Base-by-base conservation (phyloP, 2,888 invertebrate genomes). In the Chymomyza amoena region DNA sequence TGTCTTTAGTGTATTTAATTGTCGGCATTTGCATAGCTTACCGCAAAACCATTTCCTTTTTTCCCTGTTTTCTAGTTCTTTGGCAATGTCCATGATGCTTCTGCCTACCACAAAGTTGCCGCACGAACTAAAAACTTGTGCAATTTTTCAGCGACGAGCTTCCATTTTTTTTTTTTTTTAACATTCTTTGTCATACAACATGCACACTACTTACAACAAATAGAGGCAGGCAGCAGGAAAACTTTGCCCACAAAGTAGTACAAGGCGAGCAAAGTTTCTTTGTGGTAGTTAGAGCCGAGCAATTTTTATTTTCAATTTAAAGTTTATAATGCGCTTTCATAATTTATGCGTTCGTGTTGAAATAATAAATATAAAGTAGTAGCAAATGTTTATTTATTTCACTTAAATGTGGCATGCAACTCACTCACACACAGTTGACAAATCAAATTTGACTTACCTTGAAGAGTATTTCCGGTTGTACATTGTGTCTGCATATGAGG, bases 401-500 rank as follows among this genome's bases (percentile, higher is more conserved):
- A 18, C 52, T 18, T 16, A 54, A 45, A 45, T 45, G 39, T 45
- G 39, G 39, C 39, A 45, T 13, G 13, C 1, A 36, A 36, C 13
- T 3, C 39, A 0, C 13, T 0, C 4, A 45, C 6, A 45, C 4
- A 36, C 6, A 13, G 39, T 13, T 45, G 39, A 45, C 39, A 45
- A 13, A 45, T 45, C 39, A 7, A 45, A 45, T 45, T 45, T 45
- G 39, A 66, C 95, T 95, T 82, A 96, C 96, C 92, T 96, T 96
- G 93, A 96, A 95, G 68, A 96, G 93, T 81, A 95, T 93, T 87
- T 95, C 94, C 59, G 94, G 94, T 61, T 94, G 93, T 70, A 96
- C 95, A 91, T 95, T 95, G 93, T 96, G 96, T 75, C 94, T 93
- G 93, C 96, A 96, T 89, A 94, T 94, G 76, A 96, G 92, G 61